Conservation (phyloP, 2,797 vertebrate species). For the Coracias cyanogaster region DNA sequence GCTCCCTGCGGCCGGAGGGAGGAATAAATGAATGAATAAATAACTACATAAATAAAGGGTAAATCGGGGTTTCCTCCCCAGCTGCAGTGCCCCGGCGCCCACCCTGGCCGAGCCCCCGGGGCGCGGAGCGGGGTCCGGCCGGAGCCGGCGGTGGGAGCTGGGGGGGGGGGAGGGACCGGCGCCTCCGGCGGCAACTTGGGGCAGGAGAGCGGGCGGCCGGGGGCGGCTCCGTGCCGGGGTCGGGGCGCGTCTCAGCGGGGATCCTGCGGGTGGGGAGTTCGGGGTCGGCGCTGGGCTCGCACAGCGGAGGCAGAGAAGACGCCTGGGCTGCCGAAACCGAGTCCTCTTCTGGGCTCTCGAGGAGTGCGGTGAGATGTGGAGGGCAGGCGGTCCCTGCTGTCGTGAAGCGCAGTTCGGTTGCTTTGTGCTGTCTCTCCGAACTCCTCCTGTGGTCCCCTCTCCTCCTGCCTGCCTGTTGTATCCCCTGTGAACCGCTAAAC, state of each 20-base stretch:
- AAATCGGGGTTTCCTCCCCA: rapidly evolving
- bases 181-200: neutral
- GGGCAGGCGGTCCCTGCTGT: neutral
- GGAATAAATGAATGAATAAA: neutral
- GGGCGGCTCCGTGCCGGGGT: neutral
- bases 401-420: neutral
- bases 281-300: neutral
- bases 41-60: rapidly evolving
- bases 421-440: neutral
- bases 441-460: neutral
- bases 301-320: neutral
- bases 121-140: neutral
- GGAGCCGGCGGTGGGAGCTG: neutral
- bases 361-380: neutral
- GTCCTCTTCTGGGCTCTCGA: neutral
- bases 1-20: neutral
- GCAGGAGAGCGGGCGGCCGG: neutral
- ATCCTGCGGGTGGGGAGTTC: neutral
- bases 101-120: neutral
- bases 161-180: neutral
- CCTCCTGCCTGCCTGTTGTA: neutral
- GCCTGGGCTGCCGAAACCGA: neutral
- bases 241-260: neutral
- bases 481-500: neutral
- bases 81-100: neutral